A percentile compares a stretch with the other conserved stretches of the same genome.
These are phyloP conservation scores for Poecile montanus DNA, from an alignment of 2,797 vertebrate species.

Conservation along the genomic window DNA sequence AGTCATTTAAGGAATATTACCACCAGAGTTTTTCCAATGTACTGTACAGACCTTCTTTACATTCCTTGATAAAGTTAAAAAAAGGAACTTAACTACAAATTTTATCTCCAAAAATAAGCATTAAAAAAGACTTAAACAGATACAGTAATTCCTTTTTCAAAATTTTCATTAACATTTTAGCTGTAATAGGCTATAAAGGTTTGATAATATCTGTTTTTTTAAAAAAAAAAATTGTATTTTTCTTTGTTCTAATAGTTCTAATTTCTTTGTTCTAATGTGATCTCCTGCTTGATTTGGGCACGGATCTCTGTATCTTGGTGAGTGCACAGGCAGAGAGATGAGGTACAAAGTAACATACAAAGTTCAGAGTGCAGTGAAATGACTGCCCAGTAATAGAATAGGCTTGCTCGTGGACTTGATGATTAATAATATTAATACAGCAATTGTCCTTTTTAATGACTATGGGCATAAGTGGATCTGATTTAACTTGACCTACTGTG, in stretches of 20 bases:
- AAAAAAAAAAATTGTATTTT: background rate
- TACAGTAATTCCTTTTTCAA: background rate
- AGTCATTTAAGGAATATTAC: background rate
- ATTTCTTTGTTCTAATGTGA: background rate
- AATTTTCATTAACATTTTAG: background rate
- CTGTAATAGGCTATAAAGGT: background rate
- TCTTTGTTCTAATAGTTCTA: background rate
- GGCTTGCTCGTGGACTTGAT: background rate
- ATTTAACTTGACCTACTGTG: background rate
- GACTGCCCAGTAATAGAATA: background rate
- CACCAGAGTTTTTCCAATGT: background rate
- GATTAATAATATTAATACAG: background rate
- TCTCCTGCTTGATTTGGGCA: too few relatives aligned
- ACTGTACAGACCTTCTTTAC: background rate
- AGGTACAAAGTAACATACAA: background rate
- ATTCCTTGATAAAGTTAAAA: background rate
- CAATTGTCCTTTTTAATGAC: background rate
- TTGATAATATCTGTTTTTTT: background rate
- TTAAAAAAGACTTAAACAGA: background rate
- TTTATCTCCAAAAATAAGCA: background rate
- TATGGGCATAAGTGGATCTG: background rate
- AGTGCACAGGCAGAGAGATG: background rate
- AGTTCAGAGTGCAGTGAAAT: background rate
- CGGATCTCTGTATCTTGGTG: background rate
- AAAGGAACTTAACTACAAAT: background rate